Evolutionary conservation across 2,888 invertebrate genomes (phyloP), one percentile per base, ranked within the genome.

Genomic region (Acrobasis suavella): DNA sequence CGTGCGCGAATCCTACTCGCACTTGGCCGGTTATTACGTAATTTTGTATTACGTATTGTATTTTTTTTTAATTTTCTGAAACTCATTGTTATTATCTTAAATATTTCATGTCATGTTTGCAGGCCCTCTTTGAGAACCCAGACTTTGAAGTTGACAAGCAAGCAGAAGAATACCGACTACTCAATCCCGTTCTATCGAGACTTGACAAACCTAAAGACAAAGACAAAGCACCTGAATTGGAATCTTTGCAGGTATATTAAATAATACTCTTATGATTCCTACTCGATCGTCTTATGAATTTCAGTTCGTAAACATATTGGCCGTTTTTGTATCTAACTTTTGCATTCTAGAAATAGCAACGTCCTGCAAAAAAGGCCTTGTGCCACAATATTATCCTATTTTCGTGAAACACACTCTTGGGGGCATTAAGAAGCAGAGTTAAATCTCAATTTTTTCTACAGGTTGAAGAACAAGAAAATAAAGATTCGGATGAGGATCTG

Each of bases 71-170:
- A 32, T 32, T 32, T 7, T 32, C 32, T 32, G 32, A 32, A 32
- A 32, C 32, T 0, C 8, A 32, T 32, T 32, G 32, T 32, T 32
- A 32, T 42, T 3, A 46, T 12, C n/a, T n/a, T 2, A 46, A 14
- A 14, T 46, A 14, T 46, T 46, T 46, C 12, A 14, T 46, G 46
- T 59, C 9, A 52, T 49, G 54, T 15, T 54, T 49, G 8, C 71
- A 93, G 88, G 95, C 94, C 1, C 88, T 99, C 81, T 99, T 99
- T 86, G 95, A 95, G 73, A 97, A 99, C 91, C 96, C 97, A 12
- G 97, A 98, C 80, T 99, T 97, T 85, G 96, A 98, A 87, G 96
- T 99, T 63, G 97, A 98, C 81, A 96, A 95, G 74, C 95, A 95
- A 78, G 95, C 97, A 58, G 97, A 97, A 75, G 98, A 98, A 81